Percentiles rank a stretch among this genome's conserved stretches.
These are phyloP conservation scores for Nycticryphes semicollaris DNA, from an alignment of 2,113 vertebrate genomes.

Conservation along the genomic window DNA sequence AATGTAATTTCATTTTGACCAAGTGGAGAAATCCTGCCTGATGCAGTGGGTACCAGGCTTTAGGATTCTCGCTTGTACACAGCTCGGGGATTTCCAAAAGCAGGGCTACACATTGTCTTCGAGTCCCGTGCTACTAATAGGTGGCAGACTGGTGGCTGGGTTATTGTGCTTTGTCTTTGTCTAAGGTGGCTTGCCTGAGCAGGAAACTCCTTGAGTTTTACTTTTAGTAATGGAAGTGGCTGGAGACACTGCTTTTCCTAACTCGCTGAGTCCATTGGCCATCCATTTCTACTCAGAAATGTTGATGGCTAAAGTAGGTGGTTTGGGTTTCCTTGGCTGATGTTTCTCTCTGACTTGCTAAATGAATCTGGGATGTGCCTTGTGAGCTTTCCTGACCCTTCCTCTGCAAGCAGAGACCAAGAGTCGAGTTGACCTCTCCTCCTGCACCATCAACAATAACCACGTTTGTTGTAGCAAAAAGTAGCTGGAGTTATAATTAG, in stretches of 20 bases:
- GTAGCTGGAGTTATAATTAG: neutral
- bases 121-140: fast-evolving
- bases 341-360: neutral
- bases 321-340: neutral
- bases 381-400: neutral
- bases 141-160: fast-evolving
- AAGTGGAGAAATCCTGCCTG: neutral
- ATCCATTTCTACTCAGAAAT: neutral
- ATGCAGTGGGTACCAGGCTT: neutral
- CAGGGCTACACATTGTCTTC: fast-evolving
- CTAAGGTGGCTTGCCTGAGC: neutral
- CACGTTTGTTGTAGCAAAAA: neutral
- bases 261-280: fast-evolving
- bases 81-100: neutral
- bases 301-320: neutral
- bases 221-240: neutral
- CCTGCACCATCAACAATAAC: neutral
- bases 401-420: neutral
- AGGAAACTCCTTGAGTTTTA: fast-evolving
- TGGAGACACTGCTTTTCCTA: neutral
- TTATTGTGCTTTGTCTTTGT: fast-evolving
- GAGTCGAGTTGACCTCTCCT: neutral
- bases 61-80: neutral
- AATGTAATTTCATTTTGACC: neutral
- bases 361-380: neutral